Percentiles rank a stretch among this genome's conserved stretches.
phyloP scores from a whole-genome alignment of 1,140 invertebrate species.

The Drosophila setifemur region DNA sequence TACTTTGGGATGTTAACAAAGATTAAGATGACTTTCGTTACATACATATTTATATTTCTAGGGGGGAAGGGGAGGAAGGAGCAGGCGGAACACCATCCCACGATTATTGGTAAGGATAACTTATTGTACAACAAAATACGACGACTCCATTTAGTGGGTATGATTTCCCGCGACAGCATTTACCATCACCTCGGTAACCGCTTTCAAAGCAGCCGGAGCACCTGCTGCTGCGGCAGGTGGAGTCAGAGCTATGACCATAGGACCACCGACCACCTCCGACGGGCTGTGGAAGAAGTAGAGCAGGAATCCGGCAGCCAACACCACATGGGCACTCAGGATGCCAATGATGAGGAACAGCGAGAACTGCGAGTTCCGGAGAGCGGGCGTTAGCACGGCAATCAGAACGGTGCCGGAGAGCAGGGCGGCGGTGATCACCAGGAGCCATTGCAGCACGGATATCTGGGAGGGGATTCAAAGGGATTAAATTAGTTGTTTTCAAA shows the following conservation, averaged over 20 bases:
- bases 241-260: background rate
- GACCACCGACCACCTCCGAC: background rate
- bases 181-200: constrained; percentile 4
- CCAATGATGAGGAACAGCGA: constrained; percentile 87
- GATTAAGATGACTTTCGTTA: no score
- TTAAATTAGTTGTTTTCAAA: background rate
- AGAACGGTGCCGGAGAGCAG: constrained; percentile 93
- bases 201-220: constrained; percentile 16
- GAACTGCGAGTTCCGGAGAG: constrained; percentile 87
- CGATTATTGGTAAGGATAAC: constrained; percentile 17
- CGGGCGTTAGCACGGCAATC: constrained; percentile 90
- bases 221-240: background rate
- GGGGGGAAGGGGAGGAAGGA: no score
- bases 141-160: constrained; percentile 30
- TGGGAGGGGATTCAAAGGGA: constrained; percentile 72
- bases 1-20: background rate
- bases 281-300: constrained; percentile 87
- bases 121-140: constrained; percentile 33
- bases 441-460: constrained; percentile 93
- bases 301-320: constrained; percentile 93
- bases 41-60: no score
- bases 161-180: constrained; percentile 25
- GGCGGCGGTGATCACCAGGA: constrained; percentile 90
- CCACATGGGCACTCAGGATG: constrained; percentile 89
- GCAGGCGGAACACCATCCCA: no score